phyloP scores from a whole-genome alignment of 2,888 invertebrate genomes.

The Steinernema carpocapsae region DNA sequence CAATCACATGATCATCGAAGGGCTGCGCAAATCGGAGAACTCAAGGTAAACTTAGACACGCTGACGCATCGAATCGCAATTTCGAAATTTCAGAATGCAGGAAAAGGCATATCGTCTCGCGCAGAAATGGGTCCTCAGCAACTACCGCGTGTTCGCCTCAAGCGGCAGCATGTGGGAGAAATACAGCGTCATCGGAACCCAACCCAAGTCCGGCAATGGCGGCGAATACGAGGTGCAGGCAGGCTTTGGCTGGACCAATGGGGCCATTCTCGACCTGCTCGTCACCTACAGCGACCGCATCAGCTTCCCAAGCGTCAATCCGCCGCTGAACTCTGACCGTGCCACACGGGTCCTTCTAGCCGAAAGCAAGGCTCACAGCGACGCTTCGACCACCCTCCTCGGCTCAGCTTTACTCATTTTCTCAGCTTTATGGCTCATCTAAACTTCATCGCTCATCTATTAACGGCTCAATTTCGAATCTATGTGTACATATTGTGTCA shows the following conservation, averaged over 20 bases:
- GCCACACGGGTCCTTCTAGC: background rate
- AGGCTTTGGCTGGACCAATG: constrained; percentile 69
- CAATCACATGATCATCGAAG: constrained; percentile 80
- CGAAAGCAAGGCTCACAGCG: background rate
- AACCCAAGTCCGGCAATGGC: constrained; percentile 53
- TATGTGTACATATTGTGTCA: constrained; percentile 3
- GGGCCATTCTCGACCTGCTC: constrained; percentile 65
- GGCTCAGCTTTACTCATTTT: background rate
- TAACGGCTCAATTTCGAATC: background rate
- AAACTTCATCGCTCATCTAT: background rate
- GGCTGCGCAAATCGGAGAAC: constrained; percentile 78
- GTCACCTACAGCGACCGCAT: constrained; percentile 62
- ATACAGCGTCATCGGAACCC: constrained; percentile 60
- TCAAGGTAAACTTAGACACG: constrained; percentile 74
- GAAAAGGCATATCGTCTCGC: constrained; percentile 64
- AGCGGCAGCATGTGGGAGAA: constrained; percentile 66
- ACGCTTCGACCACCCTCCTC: background rate
- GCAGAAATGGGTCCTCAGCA: constrained; percentile 63
- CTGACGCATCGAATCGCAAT: constrained; percentile 71
- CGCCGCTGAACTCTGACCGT: background rate
- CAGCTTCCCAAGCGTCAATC: constrained; percentile 41
- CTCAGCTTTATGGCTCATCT: background rate
- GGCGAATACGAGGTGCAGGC: constrained; percentile 67
- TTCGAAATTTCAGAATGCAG: constrained; percentile 69
- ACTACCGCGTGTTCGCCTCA: constrained; percentile 50